Evolutionary conservation across 2,113 vertebrate species (phyloP), one percentile per base, ranked within the genome.

Genomic region (Bufo gargarizans): DNA sequence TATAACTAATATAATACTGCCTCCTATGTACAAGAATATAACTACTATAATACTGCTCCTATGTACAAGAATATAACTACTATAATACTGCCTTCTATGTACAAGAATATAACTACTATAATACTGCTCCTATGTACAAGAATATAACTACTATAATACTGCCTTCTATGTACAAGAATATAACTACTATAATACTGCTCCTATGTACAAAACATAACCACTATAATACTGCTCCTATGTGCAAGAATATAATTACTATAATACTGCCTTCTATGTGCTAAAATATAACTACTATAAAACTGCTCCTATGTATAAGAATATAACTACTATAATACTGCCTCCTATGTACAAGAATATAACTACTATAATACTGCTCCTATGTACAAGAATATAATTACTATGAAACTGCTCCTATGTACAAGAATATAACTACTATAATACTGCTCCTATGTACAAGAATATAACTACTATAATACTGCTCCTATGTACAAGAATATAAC

Each of bases 81-180:
- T 65, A 65, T 65, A 65, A 65, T 65, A 65, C 61, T 65, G 61
- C 61, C 7, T 17, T 1, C 61, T 20, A 65, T n/a, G 6, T 65
- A 65, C 61, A 65, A 65, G 61, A 65, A 65, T 65, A 65, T 65
- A 65, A 65, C 61, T 65, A n/a, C 61, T 65, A 65, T 65, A 65
- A 65, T 65, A 65, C 61, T 65, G 19, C n/a, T 8, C 19, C 61
- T 65, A 65, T 65, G 6, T 65, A 65, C 61, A 65, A 65, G 61
- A 65, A 65, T 65, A 65, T 65, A 65, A 65, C 61, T 65, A 65
- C 61, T 65, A 65, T 67, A 67, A 67, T 67, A 67, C 65, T 67
- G 65, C n/a, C 65, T 22, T 5, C 61, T 65, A 65, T 65, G 9
- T 58, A 53, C n/a, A n/a, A n/a, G n/a, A n/a, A n/a, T n/a, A n/a